These are phyloP conservation scores for Aphidius ervi DNA, from an alignment of 1,140 invertebrate species.

Conservation along the genomic window DNA sequence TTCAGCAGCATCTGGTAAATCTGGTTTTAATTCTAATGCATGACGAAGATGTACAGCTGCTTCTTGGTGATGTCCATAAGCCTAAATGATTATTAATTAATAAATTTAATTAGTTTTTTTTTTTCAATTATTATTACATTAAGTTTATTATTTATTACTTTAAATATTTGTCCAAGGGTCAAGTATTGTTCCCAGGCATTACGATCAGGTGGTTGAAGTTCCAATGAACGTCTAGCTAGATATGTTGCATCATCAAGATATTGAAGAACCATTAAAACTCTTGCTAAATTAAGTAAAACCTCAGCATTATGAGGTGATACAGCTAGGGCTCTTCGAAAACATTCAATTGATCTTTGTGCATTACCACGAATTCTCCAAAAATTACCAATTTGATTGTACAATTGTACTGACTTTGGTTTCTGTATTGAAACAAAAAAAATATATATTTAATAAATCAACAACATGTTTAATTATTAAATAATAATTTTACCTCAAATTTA, in stretches of 20 bases:
- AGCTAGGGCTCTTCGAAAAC: slow-evolving; percentile 77
- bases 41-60: slow-evolving; percentile 76
- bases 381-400: slow-evolving; percentile 87
- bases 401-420: slow-evolving; percentile 80
- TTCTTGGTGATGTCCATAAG: slow-evolving; percentile 80
- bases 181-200: slow-evolving; percentile 89
- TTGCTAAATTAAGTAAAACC: slow-evolving; percentile 76
- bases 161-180: slow-evolving; percentile 79
- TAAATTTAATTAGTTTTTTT: slow-evolving; percentile 8
- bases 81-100: slow-evolving; percentile 41
- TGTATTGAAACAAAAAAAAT: slow-evolving; percentile 39
- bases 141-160: slow-evolving; percentile 40
- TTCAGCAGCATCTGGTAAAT: slow-evolving; percentile 72
- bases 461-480: not conserved
- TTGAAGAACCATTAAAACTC: slow-evolving; percentile 78
- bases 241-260: slow-evolving; percentile 87
- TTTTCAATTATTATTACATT: not conserved
- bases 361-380: slow-evolving; percentile 84
- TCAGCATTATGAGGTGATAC: slow-evolving; percentile 84
- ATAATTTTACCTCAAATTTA: slow-evolving; percentile 63
- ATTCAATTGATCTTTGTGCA: slow-evolving; percentile 79
- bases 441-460: no score
- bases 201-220: slow-evolving; percentile 74
- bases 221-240: slow-evolving; percentile 69
- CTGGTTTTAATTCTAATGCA: slow-evolving; percentile 75